Base-by-base conservation (phyloP, 2,888 invertebrate species). In the Ethmia dodecea region DNA sequence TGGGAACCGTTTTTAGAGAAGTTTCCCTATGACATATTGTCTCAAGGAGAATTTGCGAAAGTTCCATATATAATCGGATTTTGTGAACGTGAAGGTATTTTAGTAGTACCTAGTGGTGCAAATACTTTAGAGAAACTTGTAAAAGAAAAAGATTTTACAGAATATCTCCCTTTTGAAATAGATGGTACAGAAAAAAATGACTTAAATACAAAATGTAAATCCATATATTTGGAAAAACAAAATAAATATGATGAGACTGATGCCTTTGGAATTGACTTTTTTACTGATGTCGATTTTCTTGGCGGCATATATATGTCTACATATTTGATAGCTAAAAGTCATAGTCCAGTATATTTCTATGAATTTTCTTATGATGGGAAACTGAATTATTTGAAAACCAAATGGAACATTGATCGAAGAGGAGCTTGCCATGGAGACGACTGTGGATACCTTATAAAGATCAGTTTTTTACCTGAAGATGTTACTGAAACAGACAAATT, bases 371-470 rank as follows among this genome's bases (percentile, higher is more conserved):
- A 89, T 38, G 81, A 86, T 26, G 89, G 90, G 2, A 67, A 62
- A 9, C 65, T 89, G 2, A 89, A 89, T 54, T 74, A 84, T 38
- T 63, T 79, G 12, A 89, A 90, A 45, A 76, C 71, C 33, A 54
- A 71, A 5, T 53, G 72, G 8, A 68, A 76, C 15, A 68, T 87
- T 9, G 45, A 76, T 1, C 63, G 84, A 0, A 57, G 68, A 45
- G 91, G 91, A 2, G 86, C 88, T 0, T 86, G 88, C 22, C 91
- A 91, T 52, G 88, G 77, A 0, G 91, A 91, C 44, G 91, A 91
- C 0, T 62, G 88, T 0, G 87, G 87, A 8, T 91, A 91, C 46
- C 39, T 91, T 1, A 81, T 91, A 15, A 88, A 84, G 37, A 56
- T 53, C 28, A 42, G 49, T 2, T 44, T 60, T 13, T 44, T 80